These are phyloP conservation scores for Gyps fulvus DNA, from an alignment of 2,113 vertebrate genomes.

Conservation along the genomic window DNA sequence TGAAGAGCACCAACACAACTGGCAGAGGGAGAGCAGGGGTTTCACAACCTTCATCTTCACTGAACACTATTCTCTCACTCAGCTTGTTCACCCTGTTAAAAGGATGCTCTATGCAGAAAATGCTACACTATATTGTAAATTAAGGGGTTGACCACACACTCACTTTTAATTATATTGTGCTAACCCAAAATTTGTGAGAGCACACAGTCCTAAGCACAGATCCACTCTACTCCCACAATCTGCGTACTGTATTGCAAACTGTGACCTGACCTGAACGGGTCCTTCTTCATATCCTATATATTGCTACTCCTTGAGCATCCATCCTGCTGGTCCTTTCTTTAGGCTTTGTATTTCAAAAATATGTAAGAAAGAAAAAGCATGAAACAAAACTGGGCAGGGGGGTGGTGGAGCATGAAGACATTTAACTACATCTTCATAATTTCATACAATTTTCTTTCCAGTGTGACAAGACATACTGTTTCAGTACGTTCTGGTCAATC, in stretches of 20 bases:
- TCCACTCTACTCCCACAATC: background rate
- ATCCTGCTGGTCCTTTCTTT: background rate
- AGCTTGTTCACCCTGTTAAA: background rate
- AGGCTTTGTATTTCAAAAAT: background rate
- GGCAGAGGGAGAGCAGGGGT: background rate
- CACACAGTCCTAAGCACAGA: background rate
- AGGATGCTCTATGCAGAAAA: background rate
- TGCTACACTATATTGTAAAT: background rate
- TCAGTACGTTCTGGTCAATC: background rate
- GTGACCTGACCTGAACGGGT: background rate
- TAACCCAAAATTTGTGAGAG: background rate
- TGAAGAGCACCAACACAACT: background rate
- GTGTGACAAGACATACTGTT: background rate
- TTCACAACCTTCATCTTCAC: background rate
- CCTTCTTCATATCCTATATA: background rate
- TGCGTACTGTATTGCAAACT: background rate
- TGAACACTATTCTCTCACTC: background rate
- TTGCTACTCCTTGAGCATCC: background rate
- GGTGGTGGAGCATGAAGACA: background rate
- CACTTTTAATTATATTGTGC: background rate
- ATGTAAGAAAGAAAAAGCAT: background rate
- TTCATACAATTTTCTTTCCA: background rate
- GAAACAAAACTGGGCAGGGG: background rate
- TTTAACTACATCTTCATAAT: background rate
- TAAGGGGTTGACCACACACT: fast-evolving